A percentile compares a stretch with the other conserved stretches of the same genome.
These are phyloP conservation scores for Craseonycteris thonglongyai DNA, from an alignment of 2,113 vertebrate genomes.

Conservation along the genomic window DNA sequence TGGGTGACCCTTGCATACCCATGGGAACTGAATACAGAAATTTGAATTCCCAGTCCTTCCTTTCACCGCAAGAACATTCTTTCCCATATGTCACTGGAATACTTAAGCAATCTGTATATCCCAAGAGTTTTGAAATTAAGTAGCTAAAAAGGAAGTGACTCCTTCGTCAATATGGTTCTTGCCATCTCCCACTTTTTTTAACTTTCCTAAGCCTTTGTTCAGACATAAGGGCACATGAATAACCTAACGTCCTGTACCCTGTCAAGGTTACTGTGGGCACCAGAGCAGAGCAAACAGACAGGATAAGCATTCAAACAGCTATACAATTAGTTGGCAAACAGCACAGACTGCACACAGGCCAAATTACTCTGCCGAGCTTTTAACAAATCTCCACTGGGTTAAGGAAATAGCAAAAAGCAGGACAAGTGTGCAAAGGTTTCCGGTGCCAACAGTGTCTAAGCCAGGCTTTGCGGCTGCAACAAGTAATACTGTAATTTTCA, in stretches of 20 bases:
- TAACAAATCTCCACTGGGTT: background rate
- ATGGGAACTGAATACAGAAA: background rate
- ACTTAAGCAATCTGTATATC: background rate
- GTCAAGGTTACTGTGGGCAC: slow-evolving; percentile 9
- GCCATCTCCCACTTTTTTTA: slow-evolving; percentile 8
- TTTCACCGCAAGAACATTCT: background rate
- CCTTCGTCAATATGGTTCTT: background rate
- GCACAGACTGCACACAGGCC: background rate
- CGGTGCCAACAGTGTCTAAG: slow-evolving; percentile 18
- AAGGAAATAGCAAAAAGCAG: slow-evolving; percentile 5
- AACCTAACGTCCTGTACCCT: background rate
- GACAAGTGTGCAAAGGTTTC: background rate
- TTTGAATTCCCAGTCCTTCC: background rate
- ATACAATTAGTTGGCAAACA: slow-evolving; percentile 15
- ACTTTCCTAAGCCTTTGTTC: slow-evolving; percentile 46
- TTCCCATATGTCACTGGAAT: slow-evolving; percentile 2
- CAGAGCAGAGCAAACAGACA: background rate
- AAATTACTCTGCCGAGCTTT: background rate
- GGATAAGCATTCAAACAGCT: background rate
- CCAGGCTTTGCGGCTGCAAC: slow-evolving; percentile 64
- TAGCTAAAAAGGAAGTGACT: slow-evolving; percentile 34
- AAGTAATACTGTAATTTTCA: background rate
- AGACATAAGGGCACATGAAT: slow-evolving; percentile 23
- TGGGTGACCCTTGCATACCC: background rate
- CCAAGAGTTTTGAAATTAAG: slow-evolving; percentile 8